phyloP scores from a whole-genome alignment of 2,797 vertebrate species.

The Fistularia commersonii region DNA sequence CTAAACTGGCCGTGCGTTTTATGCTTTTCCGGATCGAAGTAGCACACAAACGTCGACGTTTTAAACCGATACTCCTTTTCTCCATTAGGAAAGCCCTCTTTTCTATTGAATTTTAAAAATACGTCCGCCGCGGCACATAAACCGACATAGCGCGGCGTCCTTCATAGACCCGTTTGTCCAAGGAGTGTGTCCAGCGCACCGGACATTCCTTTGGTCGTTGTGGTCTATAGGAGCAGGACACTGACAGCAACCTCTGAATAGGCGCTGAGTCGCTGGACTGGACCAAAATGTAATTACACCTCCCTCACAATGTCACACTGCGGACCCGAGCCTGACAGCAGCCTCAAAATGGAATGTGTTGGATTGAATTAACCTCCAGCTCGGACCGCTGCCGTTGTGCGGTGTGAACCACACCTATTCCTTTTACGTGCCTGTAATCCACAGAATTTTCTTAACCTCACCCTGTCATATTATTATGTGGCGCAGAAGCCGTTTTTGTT shows the following conservation, averaged over 20 bases:
- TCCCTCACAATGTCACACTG: slow-evolving; percentile 73
- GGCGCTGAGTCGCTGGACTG: slow-evolving; percentile 68
- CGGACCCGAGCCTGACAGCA: slow-evolving; percentile 71
- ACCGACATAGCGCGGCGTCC: too few relatives aligned
- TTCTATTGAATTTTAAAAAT: too few relatives aligned
- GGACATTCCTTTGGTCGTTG: slow-evolving; percentile 65
- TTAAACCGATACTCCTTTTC: too few relatives aligned
- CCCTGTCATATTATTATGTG: slow-evolving; percentile 33
- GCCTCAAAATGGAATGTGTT: slow-evolving; percentile 62
- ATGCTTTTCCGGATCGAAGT: too few relatives aligned
- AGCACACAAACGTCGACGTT: too few relatives aligned
- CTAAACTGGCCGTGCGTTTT: too few relatives aligned
- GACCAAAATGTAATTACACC: slow-evolving; percentile 78
- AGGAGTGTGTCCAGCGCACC: slow-evolving; percentile 38
- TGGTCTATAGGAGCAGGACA: slow-evolving; percentile 57
- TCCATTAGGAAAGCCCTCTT: too few relatives aligned
- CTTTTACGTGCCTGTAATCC: slow-evolving; percentile 45
- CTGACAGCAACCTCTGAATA: slow-evolving; percentile 64
- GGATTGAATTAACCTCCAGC: slow-evolving; percentile 75
- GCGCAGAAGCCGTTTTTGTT: slow-evolving; percentile 9
- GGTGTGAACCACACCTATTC: slow-evolving; percentile 45
- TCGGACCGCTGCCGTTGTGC: slow-evolving; percentile 49
- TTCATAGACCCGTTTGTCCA: slow-evolving; percentile 1
- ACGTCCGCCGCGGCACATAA: too few relatives aligned
- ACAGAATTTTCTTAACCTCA: slow-evolving; percentile 35